These are phyloP conservation scores for Megaleporinus macrocephalus DNA, from an alignment of 2,113 vertebrate species.

Conservation along the genomic window DNA sequence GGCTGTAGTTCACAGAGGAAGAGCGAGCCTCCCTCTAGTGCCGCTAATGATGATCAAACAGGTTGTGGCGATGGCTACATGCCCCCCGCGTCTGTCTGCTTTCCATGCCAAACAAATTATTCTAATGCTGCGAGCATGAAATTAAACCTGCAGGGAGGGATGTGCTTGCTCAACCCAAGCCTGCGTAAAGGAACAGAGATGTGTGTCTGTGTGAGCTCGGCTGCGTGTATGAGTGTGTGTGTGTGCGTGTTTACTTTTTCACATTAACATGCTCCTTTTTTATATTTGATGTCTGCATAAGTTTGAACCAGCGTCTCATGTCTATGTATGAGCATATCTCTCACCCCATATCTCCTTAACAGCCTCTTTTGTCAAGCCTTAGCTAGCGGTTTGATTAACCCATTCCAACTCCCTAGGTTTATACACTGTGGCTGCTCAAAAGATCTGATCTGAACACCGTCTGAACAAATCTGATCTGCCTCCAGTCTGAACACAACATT, in stretches of 20 bases:
- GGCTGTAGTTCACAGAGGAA: slow-evolving; percentile 45
- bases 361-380: background rate
- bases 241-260: slow-evolving; percentile 3
- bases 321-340: slow-evolving; percentile 24
- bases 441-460: no score
- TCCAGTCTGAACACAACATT: no score
- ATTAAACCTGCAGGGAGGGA: slow-evolving; percentile 68
- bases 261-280: slow-evolving; percentile 16
- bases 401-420: background rate
- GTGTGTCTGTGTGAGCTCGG: slow-evolving; percentile 11
- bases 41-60: slow-evolving; percentile 62
- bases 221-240: background rate
- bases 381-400: background rate
- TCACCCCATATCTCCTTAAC: background rate
- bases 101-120: slow-evolving; percentile 73
- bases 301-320: slow-evolving; percentile 4
- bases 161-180: slow-evolving; percentile 62
- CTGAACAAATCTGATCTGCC: no score
- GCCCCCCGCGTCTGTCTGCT: slow-evolving; percentile 66
- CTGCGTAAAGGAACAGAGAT: slow-evolving; percentile 47
- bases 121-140: slow-evolving; percentile 72
- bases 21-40: slow-evolving; percentile 38
- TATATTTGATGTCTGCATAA: background rate
- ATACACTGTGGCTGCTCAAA: no score
- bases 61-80: slow-evolving; percentile 62